Conservation (phyloP, 1,140 invertebrate species). For the Polyergus mexicanus region DNA sequence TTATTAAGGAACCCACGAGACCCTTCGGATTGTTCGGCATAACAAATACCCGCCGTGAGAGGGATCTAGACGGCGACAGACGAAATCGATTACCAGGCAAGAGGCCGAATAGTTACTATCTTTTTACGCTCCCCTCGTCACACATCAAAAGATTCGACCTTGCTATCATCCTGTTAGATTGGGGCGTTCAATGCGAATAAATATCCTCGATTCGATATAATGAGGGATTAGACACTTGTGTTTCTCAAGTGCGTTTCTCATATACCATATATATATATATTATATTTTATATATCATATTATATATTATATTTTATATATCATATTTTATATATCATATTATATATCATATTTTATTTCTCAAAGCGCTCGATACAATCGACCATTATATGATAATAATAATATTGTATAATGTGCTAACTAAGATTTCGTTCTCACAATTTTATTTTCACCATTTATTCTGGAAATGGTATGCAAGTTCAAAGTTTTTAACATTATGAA, state of each 20-base stretch:
- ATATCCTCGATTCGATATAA: slow-evolving; percentile 15
- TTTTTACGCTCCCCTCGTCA: slow-evolving; percentile 30
- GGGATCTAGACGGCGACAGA: slow-evolving; percentile 56
- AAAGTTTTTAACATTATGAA: neutral
- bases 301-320: too few relatives aligned
- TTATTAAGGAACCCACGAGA: slow-evolving; percentile 71
- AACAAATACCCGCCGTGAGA: slow-evolving; percentile 59
- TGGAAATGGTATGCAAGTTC: neutral
- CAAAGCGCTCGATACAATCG: neutral
- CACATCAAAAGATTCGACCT: slow-evolving; percentile 12
- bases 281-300: too few relatives aligned
- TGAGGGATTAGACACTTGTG: neutral
- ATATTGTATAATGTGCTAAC: neutral
- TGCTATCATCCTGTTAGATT: slow-evolving; percentile 12
- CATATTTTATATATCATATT: too few relatives aligned
- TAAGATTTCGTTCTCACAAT: neutral
- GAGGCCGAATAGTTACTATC: slow-evolving; percentile 21
- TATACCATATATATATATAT: too few relatives aligned
- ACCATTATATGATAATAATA: neutral
- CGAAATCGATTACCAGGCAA: slow-evolving; percentile 57
- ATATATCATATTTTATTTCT: neutral
- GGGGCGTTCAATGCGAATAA: neutral
- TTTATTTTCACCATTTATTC: neutral
- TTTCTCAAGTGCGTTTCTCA: neutral
- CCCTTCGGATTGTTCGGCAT: slow-evolving; percentile 60